These are phyloP conservation scores for Aphidius ervi DNA, from an alignment of 1,140 invertebrate genomes.

Conservation along the genomic window DNA sequence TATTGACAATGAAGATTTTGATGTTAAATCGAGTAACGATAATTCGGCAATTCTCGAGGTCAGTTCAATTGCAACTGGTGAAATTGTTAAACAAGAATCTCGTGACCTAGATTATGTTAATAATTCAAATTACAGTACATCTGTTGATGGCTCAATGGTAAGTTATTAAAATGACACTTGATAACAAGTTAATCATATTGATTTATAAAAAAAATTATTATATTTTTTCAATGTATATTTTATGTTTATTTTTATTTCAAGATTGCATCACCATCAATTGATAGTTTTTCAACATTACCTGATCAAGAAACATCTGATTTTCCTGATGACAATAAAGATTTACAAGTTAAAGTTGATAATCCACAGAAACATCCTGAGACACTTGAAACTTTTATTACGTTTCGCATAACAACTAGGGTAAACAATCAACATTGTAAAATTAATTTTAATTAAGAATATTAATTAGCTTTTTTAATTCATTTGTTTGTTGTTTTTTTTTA, in stretches of 20 bases:
- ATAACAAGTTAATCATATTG: no score
- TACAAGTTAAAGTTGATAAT: slow-evolving; percentile 69
- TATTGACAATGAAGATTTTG: slow-evolving; percentile 34
- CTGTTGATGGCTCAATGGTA: slow-evolving; percentile 50
- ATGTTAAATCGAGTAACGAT: slow-evolving; percentile 27
- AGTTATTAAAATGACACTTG: no score
- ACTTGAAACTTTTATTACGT: slow-evolving; percentile 72
- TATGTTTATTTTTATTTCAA: slow-evolving; percentile 27
- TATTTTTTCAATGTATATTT: background rate
- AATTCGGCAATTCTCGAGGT: slow-evolving; percentile 43
- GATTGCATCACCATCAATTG: slow-evolving; percentile 59
- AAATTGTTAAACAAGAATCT: slow-evolving; percentile 38
- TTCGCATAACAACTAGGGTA: slow-evolving; percentile 66
- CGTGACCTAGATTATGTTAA: slow-evolving; percentile 42
- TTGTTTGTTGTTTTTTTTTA: slow-evolving; percentile 19
- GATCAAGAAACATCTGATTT: slow-evolving; percentile 58
- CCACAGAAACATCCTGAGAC: slow-evolving; percentile 75
- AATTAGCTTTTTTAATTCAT: slow-evolving; percentile 6
- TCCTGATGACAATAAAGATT: slow-evolving; percentile 57
- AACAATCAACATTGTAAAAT: background rate
- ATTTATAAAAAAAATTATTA: no score
- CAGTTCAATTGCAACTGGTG: slow-evolving; percentile 40
- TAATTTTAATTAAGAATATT: background rate
- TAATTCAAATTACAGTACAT: slow-evolving; percentile 48
- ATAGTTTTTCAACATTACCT: slow-evolving; percentile 61